Percentiles rank a stretch among this genome's conserved stretches.
These are phyloP conservation scores for Myotis myotis DNA, from an alignment of 2,797 vertebrate species.

Conservation along the genomic window DNA sequence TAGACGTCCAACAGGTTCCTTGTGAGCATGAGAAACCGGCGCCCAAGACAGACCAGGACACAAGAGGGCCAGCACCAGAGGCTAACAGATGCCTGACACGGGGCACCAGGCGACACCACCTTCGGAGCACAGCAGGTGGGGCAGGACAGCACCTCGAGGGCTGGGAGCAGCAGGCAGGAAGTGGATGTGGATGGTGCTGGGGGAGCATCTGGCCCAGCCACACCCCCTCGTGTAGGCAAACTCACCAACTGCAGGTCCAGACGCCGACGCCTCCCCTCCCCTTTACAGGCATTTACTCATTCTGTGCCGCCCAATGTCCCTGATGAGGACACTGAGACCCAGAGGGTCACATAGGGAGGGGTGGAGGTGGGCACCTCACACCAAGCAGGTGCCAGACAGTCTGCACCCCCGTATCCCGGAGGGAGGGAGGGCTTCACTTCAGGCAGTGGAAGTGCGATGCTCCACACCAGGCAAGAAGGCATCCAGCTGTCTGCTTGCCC, in stretches of 20 bases:
- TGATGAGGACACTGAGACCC: background rate
- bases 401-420: background rate
- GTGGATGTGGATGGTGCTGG: background rate
- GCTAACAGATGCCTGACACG: accelerated
- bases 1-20: background rate
- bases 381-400: background rate
- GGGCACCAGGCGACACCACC: background rate
- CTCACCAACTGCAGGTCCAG: background rate
- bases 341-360: background rate
- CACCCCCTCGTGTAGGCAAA: background rate
- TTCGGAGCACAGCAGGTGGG: accelerated
- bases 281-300: background rate
- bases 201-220: background rate
- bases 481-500: background rate
- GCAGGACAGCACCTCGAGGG: background rate
- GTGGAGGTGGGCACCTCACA: background rate
- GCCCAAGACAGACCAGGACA: background rate
- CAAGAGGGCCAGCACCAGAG: background rate
- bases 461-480: background rate
- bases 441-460: background rate
- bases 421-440: background rate
- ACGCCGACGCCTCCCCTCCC: background rate
- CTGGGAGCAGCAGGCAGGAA: background rate
- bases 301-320: background rate
- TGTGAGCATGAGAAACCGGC: background rate